Evolutionary conservation across 1,140 invertebrate genomes (phyloP), one percentile per base, ranked within the genome.

Genomic region (Formica exsecta): DNA sequence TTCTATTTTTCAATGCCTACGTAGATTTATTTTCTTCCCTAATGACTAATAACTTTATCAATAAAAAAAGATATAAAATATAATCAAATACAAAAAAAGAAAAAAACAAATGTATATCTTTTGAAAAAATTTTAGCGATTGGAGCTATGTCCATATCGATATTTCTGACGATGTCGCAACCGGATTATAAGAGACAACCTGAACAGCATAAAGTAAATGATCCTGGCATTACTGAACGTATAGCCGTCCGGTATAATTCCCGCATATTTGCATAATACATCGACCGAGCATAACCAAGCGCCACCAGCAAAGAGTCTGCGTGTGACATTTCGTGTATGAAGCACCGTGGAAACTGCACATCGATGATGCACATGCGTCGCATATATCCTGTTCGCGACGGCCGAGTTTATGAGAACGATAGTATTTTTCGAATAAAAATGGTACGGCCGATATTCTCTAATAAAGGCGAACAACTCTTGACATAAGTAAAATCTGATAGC

Each of bases 301-400:
- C 13, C 44, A 70, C 32, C 22, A 32, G 16, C 32, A 54, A 80
- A 68, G 62, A 11, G 22, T 32, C n/a, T 68, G 76, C 32, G 16
- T n/a, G 32, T 57, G 76, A 80, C 76, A 70, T 70, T 80, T 70
- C n/a, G n/a, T 19, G 41, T 65, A 65, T 68, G 44, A 80, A 57
- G 16, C 22, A 51, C 44, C 29, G 62, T 36, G 51, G 8, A 22
- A 22, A 36, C 1, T 38, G 57, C 16, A 29, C 1, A 22, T 13
- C 59, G 11, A 48, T 44, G 16, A 65, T 13, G 32, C 54, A n/a
- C 32, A 25, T 3, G 16, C 11, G 2, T 64, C 7, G 44, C 19
- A 7, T 16, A 41, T 2, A 68, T 48, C 16, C 5, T 44, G 6
- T 32, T 74, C 5, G 32, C n/a, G 11, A 36, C 19, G 16, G 29